Conservation (phyloP, 1,140 invertebrate genomes). For the Pararge aegeria region DNA sequence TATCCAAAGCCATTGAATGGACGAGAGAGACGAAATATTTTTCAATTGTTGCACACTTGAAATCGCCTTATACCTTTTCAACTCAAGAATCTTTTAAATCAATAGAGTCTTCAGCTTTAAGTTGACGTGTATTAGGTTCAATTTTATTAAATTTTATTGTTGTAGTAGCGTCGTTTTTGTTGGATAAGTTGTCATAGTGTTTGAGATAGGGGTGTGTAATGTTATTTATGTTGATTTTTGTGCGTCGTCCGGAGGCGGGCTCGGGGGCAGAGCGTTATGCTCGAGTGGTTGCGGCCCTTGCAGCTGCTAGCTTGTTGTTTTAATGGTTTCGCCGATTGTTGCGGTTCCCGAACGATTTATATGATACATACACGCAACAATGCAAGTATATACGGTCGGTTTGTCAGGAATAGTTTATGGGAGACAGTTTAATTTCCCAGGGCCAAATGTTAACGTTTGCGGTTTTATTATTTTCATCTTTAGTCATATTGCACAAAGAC, state of each 20-base stretch:
- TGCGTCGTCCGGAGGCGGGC: conserved; percentile 66
- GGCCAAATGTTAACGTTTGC: conserved; percentile 9
- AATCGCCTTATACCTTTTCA: conserved; percentile 24
- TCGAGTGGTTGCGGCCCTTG: conserved; percentile 54
- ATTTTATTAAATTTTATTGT: conserved; percentile 22
- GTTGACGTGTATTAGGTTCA: conserved; percentile 15
- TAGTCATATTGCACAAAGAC: neutral
- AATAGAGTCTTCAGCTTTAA: conserved; percentile 20
- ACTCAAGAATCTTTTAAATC: conserved; percentile 16
- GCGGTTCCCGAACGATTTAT: conserved; percentile 46
- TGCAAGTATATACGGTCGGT: conserved; percentile 40
- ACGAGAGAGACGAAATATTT: conserved; percentile 76
- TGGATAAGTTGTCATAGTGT: conserved; percentile 51
- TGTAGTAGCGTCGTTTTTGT: conserved; percentile 35
- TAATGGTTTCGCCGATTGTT: conserved; percentile 66
- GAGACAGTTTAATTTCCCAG: conserved; percentile 33
- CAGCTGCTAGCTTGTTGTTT: conserved; percentile 72
- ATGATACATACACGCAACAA: conserved; percentile 53
- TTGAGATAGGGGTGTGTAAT: conserved; percentile 77
- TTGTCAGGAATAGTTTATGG: conserved; percentile 42
- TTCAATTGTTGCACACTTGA: conserved; percentile 77
- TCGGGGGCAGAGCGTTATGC: conserved; percentile 57
- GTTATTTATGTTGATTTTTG: conserved; percentile 79
- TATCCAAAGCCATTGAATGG: conserved; percentile 62
- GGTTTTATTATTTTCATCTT: neutral